These are phyloP conservation scores for Chaenocephalus aceratus DNA, from an alignment of 2,113 vertebrate genomes.

Conservation along the genomic window DNA sequence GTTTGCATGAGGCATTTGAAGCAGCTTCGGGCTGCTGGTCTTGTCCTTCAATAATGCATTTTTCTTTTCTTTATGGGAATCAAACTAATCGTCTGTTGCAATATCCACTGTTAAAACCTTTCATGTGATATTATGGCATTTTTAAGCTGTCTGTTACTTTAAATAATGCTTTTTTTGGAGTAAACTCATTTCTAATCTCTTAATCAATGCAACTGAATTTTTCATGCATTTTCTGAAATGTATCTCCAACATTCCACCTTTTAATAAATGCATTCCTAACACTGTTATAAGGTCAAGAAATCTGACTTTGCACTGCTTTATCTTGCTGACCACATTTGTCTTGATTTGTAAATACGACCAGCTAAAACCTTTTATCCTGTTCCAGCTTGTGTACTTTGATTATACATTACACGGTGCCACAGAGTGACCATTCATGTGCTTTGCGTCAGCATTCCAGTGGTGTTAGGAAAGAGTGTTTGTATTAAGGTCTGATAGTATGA, in stretches of 20 bases:
- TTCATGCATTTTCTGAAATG: slow-evolving; percentile 26
- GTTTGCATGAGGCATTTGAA: slow-evolving; percentile 68
- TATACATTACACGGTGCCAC: slow-evolving; percentile 53
- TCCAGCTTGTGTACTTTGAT: slow-evolving; percentile 54
- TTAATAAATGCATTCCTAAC: slow-evolving; percentile 62
- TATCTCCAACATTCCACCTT: slow-evolving; percentile 72
- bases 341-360: slow-evolving; percentile 74
- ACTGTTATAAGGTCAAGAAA: slow-evolving; percentile 50
- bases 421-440: slow-evolving; percentile 60
- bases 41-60: slow-evolving; percentile 49
- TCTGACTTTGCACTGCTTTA: slow-evolving; percentile 71
- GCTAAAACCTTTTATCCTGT: slow-evolving; percentile 52
- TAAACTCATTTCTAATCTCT: slow-evolving; percentile 53
- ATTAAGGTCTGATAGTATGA: slow-evolving; percentile 60
- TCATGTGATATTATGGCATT: slow-evolving; percentile 46
- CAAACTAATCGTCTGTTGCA: slow-evolving; percentile 62
- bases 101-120: slow-evolving; percentile 55
- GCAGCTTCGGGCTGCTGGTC: slow-evolving; percentile 69
- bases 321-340: slow-evolving; percentile 44
- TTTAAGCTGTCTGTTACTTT: slow-evolving; percentile 42
- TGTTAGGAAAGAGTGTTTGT: slow-evolving; percentile 63
- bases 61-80: slow-evolving; percentile 56
- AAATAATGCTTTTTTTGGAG: slow-evolving; percentile 43
- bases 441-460: slow-evolving; percentile 76
- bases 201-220: slow-evolving; percentile 23